Conservation (phyloP, 2,113 vertebrate species). For the Chaenogobius annularis region DNA sequence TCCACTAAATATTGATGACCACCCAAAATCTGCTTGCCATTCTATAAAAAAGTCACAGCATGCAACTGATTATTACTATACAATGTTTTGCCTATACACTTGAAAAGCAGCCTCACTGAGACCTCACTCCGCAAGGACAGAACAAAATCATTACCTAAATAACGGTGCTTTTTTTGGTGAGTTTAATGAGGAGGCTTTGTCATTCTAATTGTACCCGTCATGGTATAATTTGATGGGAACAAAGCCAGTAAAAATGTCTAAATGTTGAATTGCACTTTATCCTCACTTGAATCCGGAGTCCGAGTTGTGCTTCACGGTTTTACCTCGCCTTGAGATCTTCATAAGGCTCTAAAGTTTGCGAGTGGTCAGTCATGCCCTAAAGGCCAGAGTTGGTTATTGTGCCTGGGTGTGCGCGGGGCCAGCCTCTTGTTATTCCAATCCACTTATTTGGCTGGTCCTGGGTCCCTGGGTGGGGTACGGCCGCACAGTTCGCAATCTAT, state of each 20-base stretch:
- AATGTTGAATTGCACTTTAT: conserved; percentile 26
- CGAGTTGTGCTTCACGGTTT: neutral
- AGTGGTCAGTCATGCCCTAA: conserved; percentile 52
- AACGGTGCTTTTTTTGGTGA: neutral
- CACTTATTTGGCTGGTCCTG: conserved; percentile 57
- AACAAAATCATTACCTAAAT: neutral
- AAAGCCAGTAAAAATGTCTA: conserved; percentile 5
- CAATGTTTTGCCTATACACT: neutral
- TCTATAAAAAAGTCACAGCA: no score
- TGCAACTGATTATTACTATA: no score
- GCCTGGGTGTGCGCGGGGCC: conserved; percentile 48
- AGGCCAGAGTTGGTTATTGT: conserved; percentile 54
- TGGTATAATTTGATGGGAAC: conserved; percentile 6
- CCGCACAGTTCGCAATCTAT: conserved; percentile 48
- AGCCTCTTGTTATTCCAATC: conserved; percentile 60
- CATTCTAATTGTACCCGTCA: conserved; percentile 8
- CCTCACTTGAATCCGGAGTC: conserved; percentile 29
- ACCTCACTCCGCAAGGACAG: neutral
- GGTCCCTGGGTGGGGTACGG: conserved; percentile 48
- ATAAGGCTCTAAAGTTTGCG: conserved; percentile 47
- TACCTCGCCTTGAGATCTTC: neutral
- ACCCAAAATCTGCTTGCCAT: no score
- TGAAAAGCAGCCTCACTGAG: neutral
- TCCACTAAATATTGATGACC: no score
- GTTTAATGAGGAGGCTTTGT: neutral